These are phyloP conservation scores for Gambusia holbrooki DNA, from an alignment of 2,113 vertebrate genomes.

Conservation along the genomic window DNA sequence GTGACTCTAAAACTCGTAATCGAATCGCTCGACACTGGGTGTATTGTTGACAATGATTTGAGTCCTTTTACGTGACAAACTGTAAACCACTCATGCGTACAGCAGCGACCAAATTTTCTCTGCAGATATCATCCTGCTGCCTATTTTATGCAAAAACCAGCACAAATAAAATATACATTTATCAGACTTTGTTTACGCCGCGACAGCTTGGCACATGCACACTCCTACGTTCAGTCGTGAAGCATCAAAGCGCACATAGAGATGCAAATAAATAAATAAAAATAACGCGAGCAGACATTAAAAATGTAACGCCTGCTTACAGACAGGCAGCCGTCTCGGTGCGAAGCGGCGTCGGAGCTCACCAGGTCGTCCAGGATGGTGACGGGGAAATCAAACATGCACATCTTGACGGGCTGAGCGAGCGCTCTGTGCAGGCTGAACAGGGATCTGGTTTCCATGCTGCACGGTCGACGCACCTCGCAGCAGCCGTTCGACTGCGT, in stretches of 20 bases:
- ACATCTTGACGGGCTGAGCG: slow-evolving; percentile 86
- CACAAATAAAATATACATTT: background rate
- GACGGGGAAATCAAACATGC: slow-evolving; percentile 87
- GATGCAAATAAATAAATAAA: background rate
- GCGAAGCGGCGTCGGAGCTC: slow-evolving; percentile 62
- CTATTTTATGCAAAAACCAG: background rate
- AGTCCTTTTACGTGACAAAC: background rate
- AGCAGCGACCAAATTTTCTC: background rate
- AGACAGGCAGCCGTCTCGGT: background rate
- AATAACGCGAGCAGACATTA: background rate
- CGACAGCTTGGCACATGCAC: background rate
- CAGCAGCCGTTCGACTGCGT: background rate
- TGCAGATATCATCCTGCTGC: background rate
- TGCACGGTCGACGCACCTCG: slow-evolving; percentile 28
- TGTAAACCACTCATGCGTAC: background rate
- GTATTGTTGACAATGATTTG: background rate
- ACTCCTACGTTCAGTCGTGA: background rate
- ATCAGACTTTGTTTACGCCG: background rate
- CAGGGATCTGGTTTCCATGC: slow-evolving; percentile 85
- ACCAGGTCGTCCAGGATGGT: slow-evolving; percentile 87
- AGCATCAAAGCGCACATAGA: background rate
- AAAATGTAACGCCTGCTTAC: background rate
- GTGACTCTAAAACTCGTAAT: too few relatives aligned
- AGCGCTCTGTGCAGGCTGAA: slow-evolving; percentile 89
- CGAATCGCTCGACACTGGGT: too few relatives aligned